phyloP scores from a whole-genome alignment of 1,140 invertebrate species.

The Anagrus nilaparvatae region DNA sequence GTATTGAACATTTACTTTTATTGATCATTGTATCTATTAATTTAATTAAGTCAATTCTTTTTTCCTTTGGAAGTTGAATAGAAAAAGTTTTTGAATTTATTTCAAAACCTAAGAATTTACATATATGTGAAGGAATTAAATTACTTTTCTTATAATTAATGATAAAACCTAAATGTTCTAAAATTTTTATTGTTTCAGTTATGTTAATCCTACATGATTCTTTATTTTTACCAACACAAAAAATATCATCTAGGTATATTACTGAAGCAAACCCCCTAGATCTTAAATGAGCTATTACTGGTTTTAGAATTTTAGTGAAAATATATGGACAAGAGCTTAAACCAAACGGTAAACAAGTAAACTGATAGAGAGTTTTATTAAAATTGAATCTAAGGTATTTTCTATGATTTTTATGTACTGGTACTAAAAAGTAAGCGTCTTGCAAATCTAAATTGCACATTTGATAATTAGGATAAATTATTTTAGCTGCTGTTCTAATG shows the following conservation, averaged over 20 bases:
- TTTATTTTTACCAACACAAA: constrained; percentile 1
- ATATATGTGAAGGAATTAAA: constrained; percentile 9
- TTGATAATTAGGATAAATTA: no score
- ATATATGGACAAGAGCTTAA: constrained; percentile 10
- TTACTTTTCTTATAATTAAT: constrained; percentile 17
- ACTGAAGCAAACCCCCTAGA: constrained; percentile 7
- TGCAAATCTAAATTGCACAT: constrained; percentile 1
- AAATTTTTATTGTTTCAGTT: neutral
- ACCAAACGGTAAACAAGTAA: constrained; percentile 12
- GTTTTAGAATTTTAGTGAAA: constrained; percentile 18
- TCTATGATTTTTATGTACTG: constrained; percentile 1
- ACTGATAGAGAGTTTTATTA: constrained; percentile 1
- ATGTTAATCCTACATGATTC: constrained; percentile 7
- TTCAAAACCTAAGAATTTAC: constrained; percentile 18
- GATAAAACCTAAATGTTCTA: constrained; percentile 17
- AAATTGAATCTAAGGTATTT: constrained; percentile 8
- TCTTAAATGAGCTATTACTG: constrained; percentile 11
- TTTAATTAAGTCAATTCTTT: neutral
- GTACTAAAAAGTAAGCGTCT: constrained; percentile 7
- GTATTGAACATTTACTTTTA: no score
- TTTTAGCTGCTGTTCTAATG: no score
- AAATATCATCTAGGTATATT: constrained; percentile 11
- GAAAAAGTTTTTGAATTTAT: neutral
- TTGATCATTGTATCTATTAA: neutral
- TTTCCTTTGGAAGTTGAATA: constrained; percentile 5